phyloP scores from a whole-genome alignment of 2,113 vertebrate genomes.

The Sula dactylatra region DNA sequence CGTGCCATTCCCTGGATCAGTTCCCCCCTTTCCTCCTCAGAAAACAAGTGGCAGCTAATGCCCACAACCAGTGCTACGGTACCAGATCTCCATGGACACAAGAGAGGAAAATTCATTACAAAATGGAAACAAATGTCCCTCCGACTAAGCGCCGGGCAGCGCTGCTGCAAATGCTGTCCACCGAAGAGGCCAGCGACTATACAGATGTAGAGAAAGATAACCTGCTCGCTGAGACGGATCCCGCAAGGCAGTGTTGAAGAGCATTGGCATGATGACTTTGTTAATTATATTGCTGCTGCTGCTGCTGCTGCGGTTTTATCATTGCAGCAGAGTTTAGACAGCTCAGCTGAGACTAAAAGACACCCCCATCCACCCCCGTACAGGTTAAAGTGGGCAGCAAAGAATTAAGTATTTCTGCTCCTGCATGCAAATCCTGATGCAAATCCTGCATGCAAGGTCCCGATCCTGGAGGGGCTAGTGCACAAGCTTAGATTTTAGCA shows the following conservation, averaged over 20 bases:
- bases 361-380: too few species aligned
- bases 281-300: not conserved
- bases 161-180: not conserved
- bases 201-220: not conserved
- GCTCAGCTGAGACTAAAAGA: not conserved
- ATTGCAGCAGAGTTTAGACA: not conserved
- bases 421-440: not conserved
- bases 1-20: not conserved
- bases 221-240: accelerated
- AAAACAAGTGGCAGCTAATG: not conserved
- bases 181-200: not conserved
- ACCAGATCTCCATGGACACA: not conserved
- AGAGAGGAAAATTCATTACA: not conserved
- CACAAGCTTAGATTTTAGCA: not conserved
- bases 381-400: not conserved
- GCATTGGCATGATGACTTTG: not conserved
- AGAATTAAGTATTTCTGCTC: not conserved
- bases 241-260: not conserved
- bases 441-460: not conserved
- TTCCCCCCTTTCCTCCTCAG: not conserved
- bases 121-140: not conserved
- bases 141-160: not conserved
- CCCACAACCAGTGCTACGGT: not conserved
- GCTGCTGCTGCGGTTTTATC: not conserved
- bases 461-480: not conserved